A percentile compares a stretch with the other conserved stretches of the same genome.
Conservation (phyloP, 1,140 invertebrate species). For the Holcopasites calliopsidis region DNA sequence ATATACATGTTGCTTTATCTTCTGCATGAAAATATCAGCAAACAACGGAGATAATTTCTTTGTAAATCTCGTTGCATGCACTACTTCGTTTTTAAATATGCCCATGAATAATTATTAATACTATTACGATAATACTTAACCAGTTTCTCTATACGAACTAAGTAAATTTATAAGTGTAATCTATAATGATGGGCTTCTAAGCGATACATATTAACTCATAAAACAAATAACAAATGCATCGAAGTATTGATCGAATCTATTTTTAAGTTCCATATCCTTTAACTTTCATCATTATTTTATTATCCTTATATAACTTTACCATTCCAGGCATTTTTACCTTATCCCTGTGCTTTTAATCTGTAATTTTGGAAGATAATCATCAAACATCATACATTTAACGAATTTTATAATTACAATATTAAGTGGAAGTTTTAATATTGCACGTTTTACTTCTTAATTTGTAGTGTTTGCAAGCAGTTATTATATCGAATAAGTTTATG, state of each 20-base stretch:
- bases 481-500: not conserved
- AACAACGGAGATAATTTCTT: not conserved
- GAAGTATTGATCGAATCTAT: not conserved
- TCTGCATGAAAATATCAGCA: not conserved
- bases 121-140: not conserved
- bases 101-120: not conserved
- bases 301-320: constrained; percentile 1
- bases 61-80: constrained; percentile 6
- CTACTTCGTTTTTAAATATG: not conserved
- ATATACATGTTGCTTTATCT: not conserved
- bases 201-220: not conserved
- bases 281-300: not conserved
- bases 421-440: not conserved
- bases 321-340: constrained; percentile 30
- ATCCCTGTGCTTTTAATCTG: constrained; percentile 27
- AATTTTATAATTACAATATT: constrained; percentile 3
- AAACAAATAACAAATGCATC: not conserved
- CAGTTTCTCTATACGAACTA: not conserved
- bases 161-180: not conserved
- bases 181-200: constrained; percentile 5
- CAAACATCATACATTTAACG: constrained; percentile 3
- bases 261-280: not conserved
- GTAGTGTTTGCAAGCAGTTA: not conserved
- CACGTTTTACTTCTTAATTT: too few relatives aligned
- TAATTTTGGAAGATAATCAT: constrained; percentile 28